Base-by-base conservation (phyloP, 2,888 invertebrate species). In the Diadegma fenestrale region DNA sequence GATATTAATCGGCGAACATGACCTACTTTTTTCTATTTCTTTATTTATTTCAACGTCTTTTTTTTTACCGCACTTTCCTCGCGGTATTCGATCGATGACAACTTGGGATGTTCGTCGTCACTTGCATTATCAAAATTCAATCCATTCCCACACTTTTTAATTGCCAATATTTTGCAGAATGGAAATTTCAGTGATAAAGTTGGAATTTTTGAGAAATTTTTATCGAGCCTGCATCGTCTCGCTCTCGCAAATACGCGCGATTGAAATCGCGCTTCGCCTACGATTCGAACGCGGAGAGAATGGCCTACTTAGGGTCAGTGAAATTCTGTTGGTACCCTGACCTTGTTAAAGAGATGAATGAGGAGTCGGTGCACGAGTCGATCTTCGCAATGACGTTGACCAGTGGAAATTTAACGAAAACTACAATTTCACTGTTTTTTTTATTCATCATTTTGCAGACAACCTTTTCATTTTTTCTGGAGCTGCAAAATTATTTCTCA, bases 231-330 rank as follows among this genome's bases (percentile, higher is more conserved):
- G 12, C 22, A 80, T 72, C 41, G 73, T 75, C 48, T 71, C 41
- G 51, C n/a, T 69, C 69, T 69, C 45, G 58, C 58, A 54, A 63
- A 75, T 22, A 30, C 54, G 68, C 75, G 63, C 45, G 69, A 43
- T 73, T 71, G 26, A 41, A 58, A 79, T 84, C 54, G 78, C 41
- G 77, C 66, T 72, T 43, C n/a, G 33, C 71, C 43, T 76, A 69
- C 85, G 71, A 80, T 66, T 66, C 58, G 68, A 87, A 83, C 80
- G 79, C 68, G 86, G 81, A 81, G 86, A 84, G 58, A 85, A 45
- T 84, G 86, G 84, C 86, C 87, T 87, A 87, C 87, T 87, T 88
- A 51, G 43, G 30, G 58, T 48, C 66, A 86, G 86, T 81, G 87
- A 87, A 88, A 87, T 88, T 66, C 80, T 83, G 81, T 83, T 82